phyloP scores from a whole-genome alignment of 2,113 vertebrate species.

The Mellivora capensis region DNA sequence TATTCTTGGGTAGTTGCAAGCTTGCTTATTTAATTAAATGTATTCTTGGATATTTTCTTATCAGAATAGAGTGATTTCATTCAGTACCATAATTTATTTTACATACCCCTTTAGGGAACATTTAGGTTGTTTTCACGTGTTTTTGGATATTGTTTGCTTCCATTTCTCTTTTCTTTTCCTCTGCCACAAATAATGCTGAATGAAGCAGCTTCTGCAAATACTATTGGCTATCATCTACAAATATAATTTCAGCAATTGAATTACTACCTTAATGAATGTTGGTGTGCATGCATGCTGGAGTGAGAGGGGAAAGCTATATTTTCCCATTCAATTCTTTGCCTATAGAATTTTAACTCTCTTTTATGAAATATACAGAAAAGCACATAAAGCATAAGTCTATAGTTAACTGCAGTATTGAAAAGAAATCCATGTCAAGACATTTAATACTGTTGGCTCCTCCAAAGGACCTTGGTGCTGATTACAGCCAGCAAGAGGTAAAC shows the following conservation, averaged over 20 bases:
- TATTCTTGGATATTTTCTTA: constrained; percentile 2
- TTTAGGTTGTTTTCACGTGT: neutral
- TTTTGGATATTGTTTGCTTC: neutral
- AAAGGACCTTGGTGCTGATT: neutral
- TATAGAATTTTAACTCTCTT: neutral
- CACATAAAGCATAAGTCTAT: neutral
- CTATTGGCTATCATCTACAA: neutral
- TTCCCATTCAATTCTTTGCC: neutral
- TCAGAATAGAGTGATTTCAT: neutral
- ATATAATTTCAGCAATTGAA: neutral
- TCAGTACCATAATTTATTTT: neutral
- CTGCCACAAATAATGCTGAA: neutral
- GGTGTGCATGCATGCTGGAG: neutral
- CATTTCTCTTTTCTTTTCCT: neutral
- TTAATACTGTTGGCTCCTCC: neutral
- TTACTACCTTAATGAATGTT: neutral
- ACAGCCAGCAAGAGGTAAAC: neutral
- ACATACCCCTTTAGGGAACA: neutral
- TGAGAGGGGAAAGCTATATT: neutral
- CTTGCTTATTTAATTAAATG: neutral
- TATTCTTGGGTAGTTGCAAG: neutral
- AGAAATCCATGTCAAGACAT: neutral
- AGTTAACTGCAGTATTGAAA: neutral
- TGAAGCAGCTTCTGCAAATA: neutral
- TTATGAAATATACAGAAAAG: neutral